Evolutionary conservation across 2,888 invertebrate species (phyloP).

Genomic region (Geotrupes spiniger): DNA sequence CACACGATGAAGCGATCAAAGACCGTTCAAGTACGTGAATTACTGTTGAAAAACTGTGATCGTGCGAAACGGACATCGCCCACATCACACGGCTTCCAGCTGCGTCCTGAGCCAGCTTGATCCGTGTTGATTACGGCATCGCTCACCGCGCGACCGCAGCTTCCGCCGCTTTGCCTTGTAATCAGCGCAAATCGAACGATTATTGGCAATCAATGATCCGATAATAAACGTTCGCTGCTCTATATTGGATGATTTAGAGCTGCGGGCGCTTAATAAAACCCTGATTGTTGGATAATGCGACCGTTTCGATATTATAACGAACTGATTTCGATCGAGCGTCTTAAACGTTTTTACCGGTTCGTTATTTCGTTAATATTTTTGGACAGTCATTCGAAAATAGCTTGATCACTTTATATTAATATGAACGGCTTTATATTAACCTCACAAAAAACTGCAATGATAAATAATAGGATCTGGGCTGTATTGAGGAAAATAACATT

Average conservation of each 20-base stretch:
- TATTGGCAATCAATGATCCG: conserved; percentile 50
- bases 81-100: conserved; percentile 21
- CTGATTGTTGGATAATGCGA: conserved; percentile 5
- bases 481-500: too few species aligned
- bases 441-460: too few species aligned
- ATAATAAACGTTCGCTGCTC: conserved; percentile 36
- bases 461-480: too few species aligned
- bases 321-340: background rate
- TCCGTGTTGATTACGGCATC: conserved; percentile 22
- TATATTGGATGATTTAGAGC: conserved; percentile 24
- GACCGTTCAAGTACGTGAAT: conserved; percentile 20
- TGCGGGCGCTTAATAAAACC: conserved; percentile 18
- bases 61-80: conserved; percentile 21
- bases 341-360: too few species aligned
- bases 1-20: conserved; percentile 26
- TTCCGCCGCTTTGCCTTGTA: conserved; percentile 48
- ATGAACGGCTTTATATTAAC: too few species aligned
- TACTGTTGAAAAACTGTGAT: conserved; percentile 25
- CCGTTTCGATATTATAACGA: conserved; percentile 3
- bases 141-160: conserved; percentile 38
- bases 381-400: too few species aligned
- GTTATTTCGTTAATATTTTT: too few species aligned
- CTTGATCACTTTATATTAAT: too few species aligned
- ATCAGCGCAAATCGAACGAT: conserved; percentile 49
- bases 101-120: conserved; percentile 14